Evolutionary conservation across 2,113 vertebrate genomes (phyloP).

Genomic region (Mustelus asterias): DNA sequence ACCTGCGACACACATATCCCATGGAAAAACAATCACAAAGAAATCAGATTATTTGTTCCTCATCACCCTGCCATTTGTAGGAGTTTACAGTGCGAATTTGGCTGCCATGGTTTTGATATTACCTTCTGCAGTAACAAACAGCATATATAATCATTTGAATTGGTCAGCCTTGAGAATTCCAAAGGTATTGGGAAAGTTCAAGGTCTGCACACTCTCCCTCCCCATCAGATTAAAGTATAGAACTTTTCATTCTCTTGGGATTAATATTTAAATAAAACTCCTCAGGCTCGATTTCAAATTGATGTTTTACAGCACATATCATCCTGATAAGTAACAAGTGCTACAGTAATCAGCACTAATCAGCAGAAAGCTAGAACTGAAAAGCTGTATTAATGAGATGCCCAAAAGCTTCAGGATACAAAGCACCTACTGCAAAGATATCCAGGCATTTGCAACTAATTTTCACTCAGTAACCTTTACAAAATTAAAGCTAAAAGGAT

Average conservation of each 20-base stretch:
- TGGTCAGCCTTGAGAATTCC: background rate
- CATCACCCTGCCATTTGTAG: too few species aligned
- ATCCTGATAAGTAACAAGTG: constrained; percentile 1
- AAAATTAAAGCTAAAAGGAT: background rate
- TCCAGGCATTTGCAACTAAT: background rate
- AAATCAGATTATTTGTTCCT: too few species aligned
- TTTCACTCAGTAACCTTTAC: background rate
- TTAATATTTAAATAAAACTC: background rate
- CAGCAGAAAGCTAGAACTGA: background rate
- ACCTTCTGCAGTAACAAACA: background rate
- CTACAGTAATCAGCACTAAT: background rate
- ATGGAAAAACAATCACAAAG: too few species aligned
- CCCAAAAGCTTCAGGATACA: background rate
- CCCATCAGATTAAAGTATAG: background rate
- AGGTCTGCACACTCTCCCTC: background rate
- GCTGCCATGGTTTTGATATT: too few species aligned
- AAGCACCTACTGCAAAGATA: background rate
- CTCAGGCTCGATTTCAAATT: background rate
- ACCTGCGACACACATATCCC: background rate
- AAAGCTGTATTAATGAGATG: background rate
- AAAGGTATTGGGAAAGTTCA: background rate
- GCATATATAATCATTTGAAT: background rate
- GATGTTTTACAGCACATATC: background rate
- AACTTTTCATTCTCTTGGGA: background rate
- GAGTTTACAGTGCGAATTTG: too few species aligned